Evolutionary conservation across 2,797 vertebrate species (phyloP).

Genomic region (Rhabdophis nuchalis): DNA sequence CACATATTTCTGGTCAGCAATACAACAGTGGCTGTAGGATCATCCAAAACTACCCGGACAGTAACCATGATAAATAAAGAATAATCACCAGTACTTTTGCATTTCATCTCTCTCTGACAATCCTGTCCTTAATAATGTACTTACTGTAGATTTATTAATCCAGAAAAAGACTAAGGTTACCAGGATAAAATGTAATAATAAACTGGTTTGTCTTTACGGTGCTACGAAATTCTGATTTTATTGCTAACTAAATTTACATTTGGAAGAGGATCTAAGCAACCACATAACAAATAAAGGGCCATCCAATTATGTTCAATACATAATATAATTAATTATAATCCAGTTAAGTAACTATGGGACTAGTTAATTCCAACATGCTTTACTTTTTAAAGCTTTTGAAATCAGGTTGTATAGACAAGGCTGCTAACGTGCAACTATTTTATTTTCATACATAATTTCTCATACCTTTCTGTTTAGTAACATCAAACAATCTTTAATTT

Average conservation of each 20-base stretch:
- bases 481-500: conserved; percentile 80
- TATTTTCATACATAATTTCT: conserved; percentile 1
- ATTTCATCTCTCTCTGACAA: background rate
- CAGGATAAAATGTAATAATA: background rate
- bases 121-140: background rate
- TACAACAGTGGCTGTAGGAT: background rate
- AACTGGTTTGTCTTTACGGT: background rate
- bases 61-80: background rate
- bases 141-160: background rate
- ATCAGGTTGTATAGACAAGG: background rate
- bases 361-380: background rate
- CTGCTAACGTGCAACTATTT: background rate
- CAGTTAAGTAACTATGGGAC: background rate
- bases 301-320: background rate
- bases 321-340: background rate
- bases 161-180: background rate
- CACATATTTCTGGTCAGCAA: background rate
- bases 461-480: conserved; percentile 84
- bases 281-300: background rate
- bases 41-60: background rate
- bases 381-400: background rate
- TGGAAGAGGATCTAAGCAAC: background rate
- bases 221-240: background rate
- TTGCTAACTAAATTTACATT: background rate
- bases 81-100: background rate